These are phyloP conservation scores for Scalopus aquaticus DNA, from an alignment of 2,113 vertebrate species.

Conservation along the genomic window DNA sequence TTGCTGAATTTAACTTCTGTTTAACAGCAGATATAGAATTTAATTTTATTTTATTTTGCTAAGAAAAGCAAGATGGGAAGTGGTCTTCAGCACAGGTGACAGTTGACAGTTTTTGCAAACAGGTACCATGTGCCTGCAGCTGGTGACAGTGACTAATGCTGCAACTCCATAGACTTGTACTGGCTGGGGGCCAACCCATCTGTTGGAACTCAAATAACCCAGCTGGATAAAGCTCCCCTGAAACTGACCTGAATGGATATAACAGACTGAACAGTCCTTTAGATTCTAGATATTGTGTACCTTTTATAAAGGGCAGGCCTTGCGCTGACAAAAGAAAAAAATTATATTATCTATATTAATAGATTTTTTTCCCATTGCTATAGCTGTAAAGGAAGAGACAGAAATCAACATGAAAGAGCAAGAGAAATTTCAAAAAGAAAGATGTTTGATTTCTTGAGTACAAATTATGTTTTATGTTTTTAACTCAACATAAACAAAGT, in stretches of 20 bases:
- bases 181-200: conserved; percentile 50
- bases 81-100: conserved; percentile 22
- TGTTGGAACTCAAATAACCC: conserved; percentile 50
- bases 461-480: background rate
- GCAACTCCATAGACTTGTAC: background rate
- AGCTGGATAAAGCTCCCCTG: conserved; percentile 34
- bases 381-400: background rate
- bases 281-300: conserved; percentile 17
- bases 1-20: conserved; percentile 32
- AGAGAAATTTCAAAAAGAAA: background rate
- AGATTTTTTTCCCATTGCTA: background rate
- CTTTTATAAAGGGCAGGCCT: conserved; percentile 48
- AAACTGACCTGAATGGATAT: conserved; percentile 48
- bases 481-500: too few species aligned
- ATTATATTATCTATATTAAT: background rate
- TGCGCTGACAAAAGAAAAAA: conserved; percentile 27
- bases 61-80: conserved; percentile 25
- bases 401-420: background rate
- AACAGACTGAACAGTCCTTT: conserved; percentile 36
- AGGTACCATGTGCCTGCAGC: conserved; percentile 20
- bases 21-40: conserved; percentile 21
- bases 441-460: background rate
- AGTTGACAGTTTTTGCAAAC: conserved; percentile 56
- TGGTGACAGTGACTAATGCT: conserved; percentile 27
- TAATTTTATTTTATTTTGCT: background rate